Evolutionary conservation across 2,113 vertebrate species (phyloP).

Genomic region (Burhinus oedicnemus): DNA sequence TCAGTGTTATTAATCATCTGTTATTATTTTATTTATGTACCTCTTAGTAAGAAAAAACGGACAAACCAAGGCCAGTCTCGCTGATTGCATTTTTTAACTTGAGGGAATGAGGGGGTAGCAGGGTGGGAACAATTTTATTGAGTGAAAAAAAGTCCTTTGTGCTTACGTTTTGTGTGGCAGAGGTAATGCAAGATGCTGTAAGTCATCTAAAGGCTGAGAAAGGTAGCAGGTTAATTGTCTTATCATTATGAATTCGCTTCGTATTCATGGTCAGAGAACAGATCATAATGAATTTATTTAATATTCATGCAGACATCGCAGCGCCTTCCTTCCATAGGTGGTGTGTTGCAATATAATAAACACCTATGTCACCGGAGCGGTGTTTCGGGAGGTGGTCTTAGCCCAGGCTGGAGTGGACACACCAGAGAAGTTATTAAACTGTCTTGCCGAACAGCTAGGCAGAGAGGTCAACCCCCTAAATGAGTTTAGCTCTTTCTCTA

Average conservation of each 20-base stretch:
- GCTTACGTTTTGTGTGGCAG: not conserved
- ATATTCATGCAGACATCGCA: conserved; percentile 22
- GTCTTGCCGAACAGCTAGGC: not conserved
- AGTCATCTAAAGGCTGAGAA: not conserved
- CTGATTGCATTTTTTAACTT: not conserved
- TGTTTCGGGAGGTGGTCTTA: not conserved
- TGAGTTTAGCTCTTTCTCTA: conserved; percentile 65
- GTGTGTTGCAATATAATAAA: conserved; percentile 36
- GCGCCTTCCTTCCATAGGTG: conserved; percentile 17
- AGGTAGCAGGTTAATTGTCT: conserved; percentile 57
- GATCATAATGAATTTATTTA: conserved; percentile 48
- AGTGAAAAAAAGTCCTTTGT: not conserved
- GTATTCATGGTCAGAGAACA: conserved; percentile 12
- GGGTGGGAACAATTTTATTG: not conserved
- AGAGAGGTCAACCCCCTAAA: conserved; percentile 71
- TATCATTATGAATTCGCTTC: conserved; percentile 36
- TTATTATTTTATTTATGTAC: conserved; percentile 65
- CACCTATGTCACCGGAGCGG: conserved; percentile 3
- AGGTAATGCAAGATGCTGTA: not conserved
- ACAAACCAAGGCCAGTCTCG: not conserved
- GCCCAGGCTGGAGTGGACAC: conserved; percentile 11
- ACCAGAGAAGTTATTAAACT: conserved; percentile 60
- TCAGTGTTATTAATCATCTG: conserved; percentile 48
- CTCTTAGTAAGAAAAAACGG: conserved; percentile 15
- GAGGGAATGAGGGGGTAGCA: not conserved